A percentile compares a stretch with the other conserved stretches of the same genome.
phyloP scores from a whole-genome alignment of 92 coral and sea anemone genomes.

The Meandrina meandrites region DNA sequence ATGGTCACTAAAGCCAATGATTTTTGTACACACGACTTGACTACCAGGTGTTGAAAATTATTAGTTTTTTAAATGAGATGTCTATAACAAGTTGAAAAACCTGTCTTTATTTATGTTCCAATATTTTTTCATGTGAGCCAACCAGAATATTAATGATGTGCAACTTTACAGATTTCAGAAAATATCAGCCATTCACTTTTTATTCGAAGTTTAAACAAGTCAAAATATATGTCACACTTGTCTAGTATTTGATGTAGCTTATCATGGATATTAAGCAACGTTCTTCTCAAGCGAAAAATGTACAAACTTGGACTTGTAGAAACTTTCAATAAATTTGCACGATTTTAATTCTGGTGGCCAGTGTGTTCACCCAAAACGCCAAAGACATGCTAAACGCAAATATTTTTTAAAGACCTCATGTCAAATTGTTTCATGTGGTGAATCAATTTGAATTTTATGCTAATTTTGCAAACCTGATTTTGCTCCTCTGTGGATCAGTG shows the following conservation, averaged over 20 bases:
- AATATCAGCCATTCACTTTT: neutral
- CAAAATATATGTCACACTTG: neutral
- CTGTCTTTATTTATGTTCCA: neutral
- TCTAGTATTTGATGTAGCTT: neutral
- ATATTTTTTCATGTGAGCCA: neutral
- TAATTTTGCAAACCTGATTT: neutral
- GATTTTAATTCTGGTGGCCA: neutral
- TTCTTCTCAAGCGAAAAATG: neutral
- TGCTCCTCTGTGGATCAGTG: neutral
- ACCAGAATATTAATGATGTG: neutral
- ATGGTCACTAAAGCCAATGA: neutral
- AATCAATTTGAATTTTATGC: slow-evolving; percentile 9
- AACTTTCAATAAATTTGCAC: neutral
- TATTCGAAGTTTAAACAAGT: neutral
- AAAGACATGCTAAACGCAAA: neutral
- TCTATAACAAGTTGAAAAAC: neutral
- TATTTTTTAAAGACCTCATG: neutral
- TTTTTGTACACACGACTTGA: neutral
- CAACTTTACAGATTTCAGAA: neutral
- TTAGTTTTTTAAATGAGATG: slow-evolving; percentile 13
- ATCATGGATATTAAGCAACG: neutral
- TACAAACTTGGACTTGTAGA: neutral
- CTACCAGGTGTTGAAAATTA: slow-evolving; percentile 5
- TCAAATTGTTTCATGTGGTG: slow-evolving; percentile 8
- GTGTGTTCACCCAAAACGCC: neutral